phyloP scores from a whole-genome alignment of 2,888 invertebrate species.

The Nymphalis c-album region DNA sequence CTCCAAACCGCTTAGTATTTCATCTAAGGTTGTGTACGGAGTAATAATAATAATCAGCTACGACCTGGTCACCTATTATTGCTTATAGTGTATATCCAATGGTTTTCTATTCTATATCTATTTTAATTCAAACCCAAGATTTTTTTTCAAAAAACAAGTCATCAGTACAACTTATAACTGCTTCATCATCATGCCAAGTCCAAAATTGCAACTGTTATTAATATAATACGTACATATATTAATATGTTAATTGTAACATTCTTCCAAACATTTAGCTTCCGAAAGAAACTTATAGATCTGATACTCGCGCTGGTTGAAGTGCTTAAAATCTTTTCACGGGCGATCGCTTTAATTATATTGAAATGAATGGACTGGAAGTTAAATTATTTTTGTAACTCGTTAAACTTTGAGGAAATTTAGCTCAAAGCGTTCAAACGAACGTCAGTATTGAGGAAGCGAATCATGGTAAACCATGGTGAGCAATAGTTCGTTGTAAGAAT shows the following conservation, averaged over 20 bases:
- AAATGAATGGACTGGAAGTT: conserved; percentile 8
- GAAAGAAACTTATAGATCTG: background rate
- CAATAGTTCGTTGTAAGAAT: background rate
- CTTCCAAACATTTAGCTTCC: background rate
- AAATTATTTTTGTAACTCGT: background rate
- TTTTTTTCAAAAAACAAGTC: too few species aligned
- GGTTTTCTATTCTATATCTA: too few species aligned
- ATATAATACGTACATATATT: too few species aligned
- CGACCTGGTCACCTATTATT: too few species aligned
- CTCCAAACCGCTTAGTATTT: too few species aligned
- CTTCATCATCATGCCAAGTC: too few species aligned
- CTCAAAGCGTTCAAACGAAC: background rate
- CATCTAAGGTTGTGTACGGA: too few species aligned
- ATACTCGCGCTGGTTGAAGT: background rate
- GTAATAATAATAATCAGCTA: too few species aligned
- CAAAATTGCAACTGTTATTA: too few species aligned
- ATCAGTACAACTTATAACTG: too few species aligned
- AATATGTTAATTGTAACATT: background rate
- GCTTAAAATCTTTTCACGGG: background rate
- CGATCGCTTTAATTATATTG: background rate
- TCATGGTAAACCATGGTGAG: background rate
- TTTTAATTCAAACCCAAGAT: too few species aligned
- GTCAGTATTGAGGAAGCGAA: background rate
- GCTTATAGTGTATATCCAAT: too few species aligned
- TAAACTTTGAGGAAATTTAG: background rate